phyloP scores from a whole-genome alignment of 2,113 vertebrate species.

The Picathartes gymnocephalus region DNA sequence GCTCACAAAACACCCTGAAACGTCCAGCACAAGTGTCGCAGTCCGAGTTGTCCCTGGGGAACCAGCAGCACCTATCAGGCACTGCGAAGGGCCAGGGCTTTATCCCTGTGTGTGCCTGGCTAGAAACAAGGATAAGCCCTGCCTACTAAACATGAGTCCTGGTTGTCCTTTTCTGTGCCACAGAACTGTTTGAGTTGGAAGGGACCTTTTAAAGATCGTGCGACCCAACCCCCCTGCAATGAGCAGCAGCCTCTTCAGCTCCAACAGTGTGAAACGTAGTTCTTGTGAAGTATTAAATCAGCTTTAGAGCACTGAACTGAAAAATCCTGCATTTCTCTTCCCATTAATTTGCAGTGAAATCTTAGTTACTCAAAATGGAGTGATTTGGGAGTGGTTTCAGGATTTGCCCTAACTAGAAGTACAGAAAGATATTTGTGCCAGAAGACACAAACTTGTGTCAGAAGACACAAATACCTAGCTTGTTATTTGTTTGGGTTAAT shows the following conservation, averaged over 20 bases:
- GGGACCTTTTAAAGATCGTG: accelerated
- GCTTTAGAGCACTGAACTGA: neutral
- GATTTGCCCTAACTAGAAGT: neutral
- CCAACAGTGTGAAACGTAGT: neutral
- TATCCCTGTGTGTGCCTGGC: neutral
- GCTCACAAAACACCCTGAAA: neutral
- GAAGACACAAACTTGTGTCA: neutral
- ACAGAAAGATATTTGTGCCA: neutral
- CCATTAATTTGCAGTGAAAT: neutral
- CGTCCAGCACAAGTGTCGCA: neutral
- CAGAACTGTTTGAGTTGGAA: neutral
- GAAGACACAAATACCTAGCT: neutral
- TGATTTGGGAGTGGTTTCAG: neutral
- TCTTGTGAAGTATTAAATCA: neutral
- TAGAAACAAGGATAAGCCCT: neutral
- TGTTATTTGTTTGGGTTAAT: neutral
- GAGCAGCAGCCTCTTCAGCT: neutral
- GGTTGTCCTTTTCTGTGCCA: neutral
- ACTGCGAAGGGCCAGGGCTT: neutral
- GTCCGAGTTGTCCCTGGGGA: accelerated
- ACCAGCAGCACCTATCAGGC: neutral
- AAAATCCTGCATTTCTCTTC: neutral
- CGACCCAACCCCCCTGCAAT: neutral
- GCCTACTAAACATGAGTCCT: neutral
- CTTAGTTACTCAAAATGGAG: neutral